Percentiles rank a stretch among this genome's conserved stretches.
Evolutionary conservation across 1,140 invertebrate genomes (phyloP).

Genomic region (Macrobrachium nipponense): DNA sequence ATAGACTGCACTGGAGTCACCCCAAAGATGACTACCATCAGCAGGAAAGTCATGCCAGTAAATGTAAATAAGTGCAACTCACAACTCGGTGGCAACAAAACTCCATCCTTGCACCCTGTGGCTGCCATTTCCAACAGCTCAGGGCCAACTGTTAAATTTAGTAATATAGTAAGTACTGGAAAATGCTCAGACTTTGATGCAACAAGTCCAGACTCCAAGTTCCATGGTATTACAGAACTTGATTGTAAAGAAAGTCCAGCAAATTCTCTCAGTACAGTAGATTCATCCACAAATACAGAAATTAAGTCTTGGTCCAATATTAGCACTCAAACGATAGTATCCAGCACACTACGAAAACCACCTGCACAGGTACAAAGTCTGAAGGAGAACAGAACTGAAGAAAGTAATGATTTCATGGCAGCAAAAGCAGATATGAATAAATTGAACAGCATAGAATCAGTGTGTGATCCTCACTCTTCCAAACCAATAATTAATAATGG

Average conservation of each 20-base stretch:
- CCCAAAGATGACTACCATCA: slow-evolving; percentile 50
- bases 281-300: slow-evolving; percentile 48
- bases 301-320: slow-evolving; percentile 38
- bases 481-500: too few relatives aligned
- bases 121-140: neutral
- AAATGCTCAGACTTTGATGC: slow-evolving; percentile 6
- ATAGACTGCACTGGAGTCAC: slow-evolving; percentile 60
- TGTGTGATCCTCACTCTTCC: too few relatives aligned
- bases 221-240: neutral
- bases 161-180: neutral
- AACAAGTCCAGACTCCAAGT: neutral
- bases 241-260: neutral
- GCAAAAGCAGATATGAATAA: too few relatives aligned
- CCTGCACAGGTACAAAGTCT: neutral
- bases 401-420: neutral
- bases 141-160: neutral
- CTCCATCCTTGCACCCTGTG: neutral
- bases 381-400: neutral
- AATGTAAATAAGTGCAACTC: neutral
- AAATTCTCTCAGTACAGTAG: slow-evolving; percentile 15
- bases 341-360: neutral
- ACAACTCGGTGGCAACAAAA: neutral
- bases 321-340: slow-evolving; percentile 43
- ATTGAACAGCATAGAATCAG: too few relatives aligned
- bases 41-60: neutral